Percentiles rank a stretch among this genome's conserved stretches.
Conservation (phyloP, 2,888 invertebrate species). For the Polydrusus tereticollis region DNA sequence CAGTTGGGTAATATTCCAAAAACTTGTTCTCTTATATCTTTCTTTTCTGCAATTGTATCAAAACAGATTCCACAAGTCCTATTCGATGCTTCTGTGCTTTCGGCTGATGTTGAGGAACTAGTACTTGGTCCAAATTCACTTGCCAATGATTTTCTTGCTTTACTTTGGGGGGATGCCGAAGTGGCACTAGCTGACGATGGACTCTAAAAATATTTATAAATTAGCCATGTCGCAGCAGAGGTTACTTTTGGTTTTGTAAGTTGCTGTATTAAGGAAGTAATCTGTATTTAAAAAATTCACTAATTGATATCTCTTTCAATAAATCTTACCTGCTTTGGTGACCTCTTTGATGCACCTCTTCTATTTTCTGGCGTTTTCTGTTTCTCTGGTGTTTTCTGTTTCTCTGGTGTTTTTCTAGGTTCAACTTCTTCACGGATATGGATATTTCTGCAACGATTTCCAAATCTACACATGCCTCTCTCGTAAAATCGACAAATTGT, state of each 20-base stretch:
- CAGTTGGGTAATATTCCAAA: constrained; percentile 57
- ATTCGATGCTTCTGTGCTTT: constrained; percentile 49
- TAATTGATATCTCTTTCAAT: neutral
- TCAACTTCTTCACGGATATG: constrained; percentile 45
- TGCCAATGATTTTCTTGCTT: constrained; percentile 5
- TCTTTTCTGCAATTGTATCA: constrained; percentile 53
- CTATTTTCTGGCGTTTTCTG: neutral
- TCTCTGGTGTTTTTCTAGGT: neutral
- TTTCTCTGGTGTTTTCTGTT: neutral
- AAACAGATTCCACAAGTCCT: constrained; percentile 57
- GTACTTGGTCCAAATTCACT: constrained; percentile 49
- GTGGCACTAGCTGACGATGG: neutral
- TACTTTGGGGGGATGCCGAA: neutral
- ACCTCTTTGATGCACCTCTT: neutral
- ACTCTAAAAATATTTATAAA: constrained; percentile 2
- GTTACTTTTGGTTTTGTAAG: too few species aligned
- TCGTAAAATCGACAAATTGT: constrained; percentile 53
- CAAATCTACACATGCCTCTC: constrained; percentile 54
- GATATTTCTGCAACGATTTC: constrained; percentile 51
- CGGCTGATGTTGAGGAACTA: constrained; percentile 45
- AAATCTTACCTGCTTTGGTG: neutral
- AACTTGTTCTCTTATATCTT: constrained; percentile 48
- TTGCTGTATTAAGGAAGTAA: too few species aligned
- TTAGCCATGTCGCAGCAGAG: neutral
- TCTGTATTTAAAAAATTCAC: too few species aligned